A percentile compares a stretch with the other conserved stretches of the same genome.
phyloP scores from a whole-genome alignment of 2,797 vertebrate genomes.

The Hypotaenidia philippensis region DNA sequence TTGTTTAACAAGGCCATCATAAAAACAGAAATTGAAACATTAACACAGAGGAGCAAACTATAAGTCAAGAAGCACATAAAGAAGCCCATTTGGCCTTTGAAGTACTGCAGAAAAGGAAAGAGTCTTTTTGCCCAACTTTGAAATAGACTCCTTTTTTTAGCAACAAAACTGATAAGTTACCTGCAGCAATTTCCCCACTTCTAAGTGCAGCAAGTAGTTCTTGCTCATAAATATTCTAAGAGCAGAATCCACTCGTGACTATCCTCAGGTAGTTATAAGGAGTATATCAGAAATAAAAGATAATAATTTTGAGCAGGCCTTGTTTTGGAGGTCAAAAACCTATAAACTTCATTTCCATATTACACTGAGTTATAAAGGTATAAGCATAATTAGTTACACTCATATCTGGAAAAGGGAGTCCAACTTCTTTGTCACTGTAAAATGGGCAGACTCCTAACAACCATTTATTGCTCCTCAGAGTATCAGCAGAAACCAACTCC shows the following conservation, averaged over 20 bases:
- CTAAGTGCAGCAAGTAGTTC: neutral
- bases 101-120: neutral
- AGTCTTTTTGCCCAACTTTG: neutral
- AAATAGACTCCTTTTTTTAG: neutral
- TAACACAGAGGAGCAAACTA: neutral
- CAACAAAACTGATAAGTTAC: neutral
- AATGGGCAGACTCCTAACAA: neutral
- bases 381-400: neutral
- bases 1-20: fast-evolving
- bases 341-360: neutral
- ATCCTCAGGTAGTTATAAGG: neutral
- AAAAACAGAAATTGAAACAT: neutral
- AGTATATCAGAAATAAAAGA: neutral
- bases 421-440: neutral
- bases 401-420: neutral
- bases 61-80: neutral
- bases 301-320: neutral
- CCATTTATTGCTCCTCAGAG: neutral
- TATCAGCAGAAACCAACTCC: neutral
- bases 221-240: too few species aligned
- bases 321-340: neutral
- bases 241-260: neutral
- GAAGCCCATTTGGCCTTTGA: neutral
- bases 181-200: neutral
- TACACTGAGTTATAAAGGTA: neutral